Evolutionary conservation across 2,888 invertebrate species (phyloP).

Genomic region (Cosmorhoe ocellata): DNA sequence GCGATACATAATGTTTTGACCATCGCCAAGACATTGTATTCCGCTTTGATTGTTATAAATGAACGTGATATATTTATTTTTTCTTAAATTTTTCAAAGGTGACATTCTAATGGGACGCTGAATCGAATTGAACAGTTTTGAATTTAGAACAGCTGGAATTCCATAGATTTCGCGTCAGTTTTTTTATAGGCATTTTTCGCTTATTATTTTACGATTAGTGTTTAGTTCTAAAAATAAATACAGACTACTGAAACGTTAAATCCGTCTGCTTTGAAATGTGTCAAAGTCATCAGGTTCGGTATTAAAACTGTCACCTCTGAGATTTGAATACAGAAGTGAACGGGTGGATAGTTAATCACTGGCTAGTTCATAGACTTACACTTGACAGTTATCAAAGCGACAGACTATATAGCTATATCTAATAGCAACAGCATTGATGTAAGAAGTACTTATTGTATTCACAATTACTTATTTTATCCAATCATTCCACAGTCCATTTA

Average conservation of each 20-base stretch:
- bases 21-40: slow-evolving; percentile 45
- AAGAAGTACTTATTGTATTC: slow-evolving; percentile 7
- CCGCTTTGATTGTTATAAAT: slow-evolving; percentile 46
- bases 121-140: slow-evolving; percentile 32
- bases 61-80: slow-evolving; percentile 39
- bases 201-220: neutral
- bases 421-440: slow-evolving; percentile 18
- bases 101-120: slow-evolving; percentile 31
- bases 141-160: slow-evolving; percentile 27
- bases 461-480: slow-evolving; percentile 16
- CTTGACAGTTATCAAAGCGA: slow-evolving; percentile 12
- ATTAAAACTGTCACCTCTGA: slow-evolving; percentile 32
- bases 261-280: slow-evolving; percentile 33
- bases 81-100: slow-evolving; percentile 21
- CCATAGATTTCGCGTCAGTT: slow-evolving; percentile 11
- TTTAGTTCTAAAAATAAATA: neutral
- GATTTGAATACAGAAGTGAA: slow-evolving; percentile 29
- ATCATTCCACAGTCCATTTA: slow-evolving; percentile 21
- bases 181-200: neutral
- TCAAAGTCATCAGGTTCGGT: slow-evolving; percentile 30
- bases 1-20: slow-evolving; percentile 34
- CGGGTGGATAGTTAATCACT: slow-evolving; percentile 23
- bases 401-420: neutral
- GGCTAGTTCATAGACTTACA: slow-evolving; percentile 17
- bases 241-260: slow-evolving; percentile 23